Percentiles rank a stretch among this genome's conserved stretches.
These are phyloP conservation scores for Meliscaeva auricollis DNA, from an alignment of 2,888 invertebrate species.

Conservation along the genomic window DNA sequence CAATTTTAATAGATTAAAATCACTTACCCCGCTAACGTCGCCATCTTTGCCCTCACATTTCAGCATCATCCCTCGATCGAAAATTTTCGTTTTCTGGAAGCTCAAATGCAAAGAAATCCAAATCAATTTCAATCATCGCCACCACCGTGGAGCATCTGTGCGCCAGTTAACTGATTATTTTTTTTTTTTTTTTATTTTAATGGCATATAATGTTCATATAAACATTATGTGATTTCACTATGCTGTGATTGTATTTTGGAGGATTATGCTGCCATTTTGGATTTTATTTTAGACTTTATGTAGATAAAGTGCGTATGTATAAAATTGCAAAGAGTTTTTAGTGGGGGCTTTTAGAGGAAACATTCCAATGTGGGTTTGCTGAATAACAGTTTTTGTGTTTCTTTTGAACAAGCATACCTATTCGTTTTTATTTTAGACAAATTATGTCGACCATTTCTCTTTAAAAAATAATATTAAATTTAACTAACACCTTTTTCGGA, in stretches of 20 bases:
- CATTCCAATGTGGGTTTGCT: no score
- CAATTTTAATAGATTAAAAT: slow-evolving; percentile 72
- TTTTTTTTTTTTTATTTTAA: slow-evolving; percentile 54
- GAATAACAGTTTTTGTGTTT: no score
- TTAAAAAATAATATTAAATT: no score
- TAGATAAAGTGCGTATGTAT: no score
- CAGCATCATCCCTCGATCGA: slow-evolving; percentile 16
- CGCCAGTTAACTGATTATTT: slow-evolving; percentile 40
- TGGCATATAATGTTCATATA: slow-evolving; percentile 22
- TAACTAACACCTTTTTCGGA: no score
- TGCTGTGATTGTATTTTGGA: slow-evolving; percentile 17
- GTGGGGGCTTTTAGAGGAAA: no score
- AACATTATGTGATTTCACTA: slow-evolving; percentile 26
- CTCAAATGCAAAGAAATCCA: slow-evolving; percentile 46
- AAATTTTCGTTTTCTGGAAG: slow-evolving; percentile 34
- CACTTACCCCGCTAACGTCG: slow-evolving; percentile 47
- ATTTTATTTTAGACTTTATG: slow-evolving; percentile 27
- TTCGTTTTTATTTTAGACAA: no score
- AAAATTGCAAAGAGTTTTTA: no score
- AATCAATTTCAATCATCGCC: slow-evolving; percentile 70
- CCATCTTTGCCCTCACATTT: slow-evolving; percentile 21
- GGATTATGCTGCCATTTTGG: slow-evolving; percentile 17
- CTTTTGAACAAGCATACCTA: no score
- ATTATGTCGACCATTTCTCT: no score
- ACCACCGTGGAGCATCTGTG: slow-evolving; percentile 51